Evolutionary conservation across 2,113 vertebrate genomes (phyloP).

Genomic region (Phoxinus phoxinus): DNA sequence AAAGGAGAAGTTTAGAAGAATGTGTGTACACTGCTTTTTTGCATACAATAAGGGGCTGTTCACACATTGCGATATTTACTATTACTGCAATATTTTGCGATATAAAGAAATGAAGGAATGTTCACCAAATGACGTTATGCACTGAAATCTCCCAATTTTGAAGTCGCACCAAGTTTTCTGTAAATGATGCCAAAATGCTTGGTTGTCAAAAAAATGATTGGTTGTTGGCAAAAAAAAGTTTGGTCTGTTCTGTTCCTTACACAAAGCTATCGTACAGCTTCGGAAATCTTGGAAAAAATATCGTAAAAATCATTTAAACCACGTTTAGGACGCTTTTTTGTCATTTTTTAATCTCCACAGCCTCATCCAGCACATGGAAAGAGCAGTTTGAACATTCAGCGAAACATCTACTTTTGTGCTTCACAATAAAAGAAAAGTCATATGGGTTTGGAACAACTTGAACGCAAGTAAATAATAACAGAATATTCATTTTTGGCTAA

Average conservation of each 20-base stretch:
- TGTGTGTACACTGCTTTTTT: background rate
- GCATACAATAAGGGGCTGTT: too few species aligned
- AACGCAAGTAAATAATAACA: background rate
- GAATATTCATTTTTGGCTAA: background rate
- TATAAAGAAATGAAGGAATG: too few species aligned
- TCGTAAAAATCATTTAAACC: background rate
- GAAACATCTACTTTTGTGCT: background rate
- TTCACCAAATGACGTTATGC: background rate
- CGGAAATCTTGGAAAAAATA: background rate
- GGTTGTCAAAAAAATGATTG: background rate
- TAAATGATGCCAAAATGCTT: background rate
- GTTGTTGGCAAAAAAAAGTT: background rate
- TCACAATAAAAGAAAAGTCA: background rate
- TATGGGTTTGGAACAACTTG: background rate
- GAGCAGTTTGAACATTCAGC: background rate
- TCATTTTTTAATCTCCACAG: too few species aligned
- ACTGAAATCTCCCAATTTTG: background rate
- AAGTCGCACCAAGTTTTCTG: background rate
- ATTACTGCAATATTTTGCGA: too few species aligned
- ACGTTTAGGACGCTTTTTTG: background rate
- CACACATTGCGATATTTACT: too few species aligned
- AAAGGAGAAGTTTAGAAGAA: background rate
- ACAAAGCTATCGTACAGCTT: background rate
- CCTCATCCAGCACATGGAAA: too few species aligned
- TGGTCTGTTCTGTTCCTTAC: background rate